A percentile compares a stretch with the other conserved stretches of the same genome.
Evolutionary conservation across 2,888 invertebrate species (phyloP).

Genomic region (Scaptomyza parva): DNA sequence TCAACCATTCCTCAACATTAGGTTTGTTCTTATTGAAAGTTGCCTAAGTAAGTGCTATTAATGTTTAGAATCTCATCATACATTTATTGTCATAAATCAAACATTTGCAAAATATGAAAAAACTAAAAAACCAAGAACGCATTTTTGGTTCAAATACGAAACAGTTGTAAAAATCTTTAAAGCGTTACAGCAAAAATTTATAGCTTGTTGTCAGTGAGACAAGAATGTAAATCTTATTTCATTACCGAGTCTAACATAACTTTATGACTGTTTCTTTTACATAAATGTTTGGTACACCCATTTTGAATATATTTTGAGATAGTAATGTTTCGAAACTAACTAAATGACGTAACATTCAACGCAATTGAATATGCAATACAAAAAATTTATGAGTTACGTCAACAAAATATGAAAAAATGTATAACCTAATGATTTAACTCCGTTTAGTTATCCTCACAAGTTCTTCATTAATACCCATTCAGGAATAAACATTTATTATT

Average conservation of each 20-base stretch:
- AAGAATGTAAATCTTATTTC: neutral
- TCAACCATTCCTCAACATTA: constrained; percentile 16
- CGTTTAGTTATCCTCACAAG: neutral
- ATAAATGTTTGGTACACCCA: neutral
- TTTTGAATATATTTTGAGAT: neutral
- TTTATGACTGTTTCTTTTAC: neutral
- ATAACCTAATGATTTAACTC: too few relatives aligned
- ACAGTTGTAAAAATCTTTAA: constrained; percentile 8
- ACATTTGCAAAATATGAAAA: neutral
- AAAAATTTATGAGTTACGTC: neutral
- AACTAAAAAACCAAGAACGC: neutral
- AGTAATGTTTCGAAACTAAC: neutral
- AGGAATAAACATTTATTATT: neutral
- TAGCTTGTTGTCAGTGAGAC: neutral
- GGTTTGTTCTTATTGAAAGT: constrained; percentile 1
- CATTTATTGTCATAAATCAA: constrained; percentile 5
- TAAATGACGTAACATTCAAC: neutral
- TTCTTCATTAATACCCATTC: neutral
- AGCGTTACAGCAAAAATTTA: neutral
- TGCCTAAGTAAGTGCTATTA: constrained; percentile 15
- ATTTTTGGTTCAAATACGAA: constrained; percentile 5
- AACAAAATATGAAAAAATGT: neutral
- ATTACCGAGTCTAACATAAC: constrained; percentile 8
- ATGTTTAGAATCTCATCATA: constrained; percentile 17
- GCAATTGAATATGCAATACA: neutral